phyloP scores from a whole-genome alignment of 2,113 vertebrate species.

The Solea senegalensis region DNA sequence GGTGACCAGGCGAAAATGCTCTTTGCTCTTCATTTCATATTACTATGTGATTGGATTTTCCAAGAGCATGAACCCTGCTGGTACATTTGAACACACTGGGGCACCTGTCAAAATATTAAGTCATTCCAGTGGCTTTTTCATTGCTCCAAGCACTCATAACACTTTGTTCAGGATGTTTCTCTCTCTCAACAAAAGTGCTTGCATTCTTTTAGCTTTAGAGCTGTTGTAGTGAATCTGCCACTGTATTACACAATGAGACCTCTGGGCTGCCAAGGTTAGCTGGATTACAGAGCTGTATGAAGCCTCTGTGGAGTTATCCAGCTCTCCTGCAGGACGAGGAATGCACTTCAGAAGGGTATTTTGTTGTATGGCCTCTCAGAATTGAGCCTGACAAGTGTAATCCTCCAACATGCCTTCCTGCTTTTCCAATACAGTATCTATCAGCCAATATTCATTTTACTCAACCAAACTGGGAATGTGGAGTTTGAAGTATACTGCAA shows the following conservation, averaged over 20 bases:
- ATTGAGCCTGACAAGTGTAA: conserved; percentile 64
- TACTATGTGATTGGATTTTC: conserved; percentile 51
- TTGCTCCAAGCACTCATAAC: conserved; percentile 31
- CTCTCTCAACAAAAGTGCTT: conserved; percentile 28
- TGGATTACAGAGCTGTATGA: conserved; percentile 61
- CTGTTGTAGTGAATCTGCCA: conserved; percentile 51
- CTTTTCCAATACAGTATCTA: conserved; percentile 19
- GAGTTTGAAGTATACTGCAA: neutral
- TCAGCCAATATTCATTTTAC: conserved; percentile 25
- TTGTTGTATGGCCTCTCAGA: conserved; percentile 53
- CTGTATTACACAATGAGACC: conserved; percentile 65
- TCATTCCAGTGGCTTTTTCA: conserved; percentile 34
- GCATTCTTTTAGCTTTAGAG: conserved; percentile 49
- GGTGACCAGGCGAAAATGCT: conserved; percentile 21
- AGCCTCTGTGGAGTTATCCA: conserved; percentile 51
- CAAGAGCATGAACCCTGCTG: conserved; percentile 20
- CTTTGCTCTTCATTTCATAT: conserved; percentile 49
- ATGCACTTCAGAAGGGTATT: conserved; percentile 53
- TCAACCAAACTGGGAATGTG: conserved; percentile 4
- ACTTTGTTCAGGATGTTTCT: conserved; percentile 33
- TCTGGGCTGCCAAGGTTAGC: conserved; percentile 64
- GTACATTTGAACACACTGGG: conserved; percentile 35
- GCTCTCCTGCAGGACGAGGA: conserved; percentile 53
- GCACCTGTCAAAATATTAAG: conserved; percentile 53
- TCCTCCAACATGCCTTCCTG: conserved; percentile 47